phyloP scores from a whole-genome alignment of 1,140 invertebrate species.

The Drosophila carrolli region DNA sequence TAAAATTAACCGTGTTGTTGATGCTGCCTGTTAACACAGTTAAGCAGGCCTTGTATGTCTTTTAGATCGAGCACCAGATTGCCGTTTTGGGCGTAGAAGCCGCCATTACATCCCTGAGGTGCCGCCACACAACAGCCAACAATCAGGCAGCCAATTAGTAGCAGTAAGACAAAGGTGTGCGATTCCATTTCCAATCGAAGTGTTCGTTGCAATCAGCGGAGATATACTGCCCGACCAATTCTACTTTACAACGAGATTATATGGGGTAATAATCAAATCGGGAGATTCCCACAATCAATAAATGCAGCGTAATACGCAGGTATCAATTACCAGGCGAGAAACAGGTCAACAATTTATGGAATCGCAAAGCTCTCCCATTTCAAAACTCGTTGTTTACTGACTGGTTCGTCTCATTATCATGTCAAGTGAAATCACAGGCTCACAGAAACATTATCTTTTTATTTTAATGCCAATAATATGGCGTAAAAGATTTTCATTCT shows the following conservation, averaged over 20 bases:
- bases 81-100: constrained; percentile 48
- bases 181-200: constrained; percentile 28
- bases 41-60: constrained; percentile 12
- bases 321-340: constrained; percentile 11
- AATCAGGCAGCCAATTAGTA: constrained; percentile 20
- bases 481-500: neutral
- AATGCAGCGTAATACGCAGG: constrained; percentile 30
- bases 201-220: constrained; percentile 20
- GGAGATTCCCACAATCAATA: constrained; percentile 63
- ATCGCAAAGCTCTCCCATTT: constrained; percentile 2
- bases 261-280: constrained; percentile 33
- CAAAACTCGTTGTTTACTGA: constrained; percentile 11
- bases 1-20: constrained; percentile 29
- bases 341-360: neutral
- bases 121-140: constrained; percentile 11
- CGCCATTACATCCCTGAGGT: constrained; percentile 39
- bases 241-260: constrained; percentile 33
- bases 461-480: neutral
- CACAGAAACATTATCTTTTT: neutral
- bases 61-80: constrained; percentile 47
- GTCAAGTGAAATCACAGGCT: neutral
- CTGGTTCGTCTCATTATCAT: neutral
- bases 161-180: constrained; percentile 13
- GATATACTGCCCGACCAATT: constrained; percentile 25
- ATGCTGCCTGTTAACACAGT: constrained; percentile 42